Base-by-base conservation (phyloP, 2,797 vertebrate species). In the Mormyrops attenuatus region DNA sequence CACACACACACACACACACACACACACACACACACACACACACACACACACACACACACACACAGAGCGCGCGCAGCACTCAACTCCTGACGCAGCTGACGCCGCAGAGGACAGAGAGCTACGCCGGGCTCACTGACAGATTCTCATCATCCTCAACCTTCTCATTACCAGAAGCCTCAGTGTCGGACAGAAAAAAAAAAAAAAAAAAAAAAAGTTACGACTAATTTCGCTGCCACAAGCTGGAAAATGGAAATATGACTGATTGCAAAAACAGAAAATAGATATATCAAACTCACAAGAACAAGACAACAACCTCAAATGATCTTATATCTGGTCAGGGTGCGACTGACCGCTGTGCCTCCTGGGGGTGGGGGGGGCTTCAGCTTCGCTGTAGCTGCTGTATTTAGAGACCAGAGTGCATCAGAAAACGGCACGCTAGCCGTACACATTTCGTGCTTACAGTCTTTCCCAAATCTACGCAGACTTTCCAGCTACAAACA, bases 171-270 rank as follows among this genome's bases (percentile, higher is more conserved):
- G 80, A 55, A 89, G 38, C 20, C 41, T 34, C 22, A 34, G 9
- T 17, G 13, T 55, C 47, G n/a, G 11, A n/a, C 50, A 87, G 52
- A 15, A 87, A 87, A 20, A 66, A 26, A n/a, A 57, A 55, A n/a
- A 30, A 30, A 30, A 30, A 30, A 30, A 52, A 80, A 60, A 55
- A 38, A 55, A 52, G 53, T 87, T 87, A 57, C 22, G 6, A 41
- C 85, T 57, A 55, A 87, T 87, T 87, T 87, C 26, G 1, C 53
- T 34, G 52, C 85, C 30, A 17, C 5, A 15, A 41, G 20, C 85
- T 41, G 34, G 85, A 87, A 57, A 55, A 87, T 87, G 85, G 85
- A 87, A 66, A 85, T 22, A 30, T 47, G 30, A 89, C 52, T 47
- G 30, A 60, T 82, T 57, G 4, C 34, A 84, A 57, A 82, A 84